phyloP scores from a whole-genome alignment of 2,113 vertebrate genomes.

The Gasterosteus aculeatus region DNA sequence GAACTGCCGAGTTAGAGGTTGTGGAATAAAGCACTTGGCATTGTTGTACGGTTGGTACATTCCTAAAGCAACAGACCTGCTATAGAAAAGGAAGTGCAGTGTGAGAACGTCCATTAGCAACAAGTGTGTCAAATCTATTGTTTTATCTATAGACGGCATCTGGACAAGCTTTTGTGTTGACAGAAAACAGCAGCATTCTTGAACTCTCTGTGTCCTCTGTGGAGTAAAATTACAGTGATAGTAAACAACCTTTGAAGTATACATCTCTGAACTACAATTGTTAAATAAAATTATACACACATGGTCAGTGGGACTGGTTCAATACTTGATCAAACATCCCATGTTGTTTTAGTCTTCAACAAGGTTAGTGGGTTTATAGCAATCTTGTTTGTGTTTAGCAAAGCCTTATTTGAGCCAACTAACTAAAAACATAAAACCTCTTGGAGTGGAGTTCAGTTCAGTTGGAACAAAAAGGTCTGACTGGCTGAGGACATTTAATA shows the following conservation, averaged over 20 bases:
- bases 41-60: conserved; percentile 20
- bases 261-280: too few species aligned
- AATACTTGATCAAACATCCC: conserved; percentile 2
- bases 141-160: neutral
- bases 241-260: neutral
- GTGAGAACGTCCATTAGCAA: neutral
- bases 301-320: neutral
- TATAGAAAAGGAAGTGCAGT: neutral
- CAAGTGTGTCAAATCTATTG: neutral
- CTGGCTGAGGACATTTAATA: neutral
- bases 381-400: neutral
- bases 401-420: neutral
- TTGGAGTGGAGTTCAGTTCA: neutral
- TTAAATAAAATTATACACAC: neutral
- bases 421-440: neutral
- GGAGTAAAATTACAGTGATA: neutral
- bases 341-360: neutral
- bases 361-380: neutral
- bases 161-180: neutral
- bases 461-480: neutral
- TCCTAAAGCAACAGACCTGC: neutral
- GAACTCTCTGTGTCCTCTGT: neutral
- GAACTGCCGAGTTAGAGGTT: conserved; percentile 8
- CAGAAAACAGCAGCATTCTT: conserved; percentile 29
- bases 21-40: conserved; percentile 63